Percentiles rank a stretch among this genome's conserved stretches.
Conservation (phyloP, 2,113 vertebrate species). For the Halcyon malimbica region DNA sequence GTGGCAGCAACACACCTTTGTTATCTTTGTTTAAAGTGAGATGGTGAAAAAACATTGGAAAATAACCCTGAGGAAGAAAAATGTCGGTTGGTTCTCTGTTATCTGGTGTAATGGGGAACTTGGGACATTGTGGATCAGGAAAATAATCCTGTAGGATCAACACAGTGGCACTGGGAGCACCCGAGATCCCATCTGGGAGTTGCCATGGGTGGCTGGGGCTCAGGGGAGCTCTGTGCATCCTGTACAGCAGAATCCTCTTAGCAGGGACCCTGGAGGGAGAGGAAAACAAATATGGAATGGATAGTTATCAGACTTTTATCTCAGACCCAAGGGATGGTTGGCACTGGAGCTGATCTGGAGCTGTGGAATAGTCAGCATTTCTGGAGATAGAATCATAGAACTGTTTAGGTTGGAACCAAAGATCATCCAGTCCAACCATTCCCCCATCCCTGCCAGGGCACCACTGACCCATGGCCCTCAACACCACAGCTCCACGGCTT, state of each 20-base stretch:
- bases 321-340: rapidly evolving
- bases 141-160: neutral
- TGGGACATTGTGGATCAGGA: neutral
- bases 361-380: neutral
- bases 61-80: neutral
- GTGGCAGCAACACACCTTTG: neutral
- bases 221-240: neutral
- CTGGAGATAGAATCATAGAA: neutral
- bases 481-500: no score
- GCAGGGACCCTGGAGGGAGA: neutral
- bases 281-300: neutral
- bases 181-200: neutral
- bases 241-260: neutral
- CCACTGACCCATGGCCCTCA: no score
- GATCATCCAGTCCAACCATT: no score
- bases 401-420: no score
- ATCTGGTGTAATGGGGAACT: neutral
- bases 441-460: no score
- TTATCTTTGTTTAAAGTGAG: neutral
- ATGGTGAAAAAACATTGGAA: neutral
- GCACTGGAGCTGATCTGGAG: neutral
- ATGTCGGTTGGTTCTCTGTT: neutral
- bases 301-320: rapidly evolving
- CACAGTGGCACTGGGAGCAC: neutral
- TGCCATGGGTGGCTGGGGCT: rapidly evolving